phyloP scores from a whole-genome alignment of 1,140 invertebrate species.

The Latrodectus geometricus region DNA sequence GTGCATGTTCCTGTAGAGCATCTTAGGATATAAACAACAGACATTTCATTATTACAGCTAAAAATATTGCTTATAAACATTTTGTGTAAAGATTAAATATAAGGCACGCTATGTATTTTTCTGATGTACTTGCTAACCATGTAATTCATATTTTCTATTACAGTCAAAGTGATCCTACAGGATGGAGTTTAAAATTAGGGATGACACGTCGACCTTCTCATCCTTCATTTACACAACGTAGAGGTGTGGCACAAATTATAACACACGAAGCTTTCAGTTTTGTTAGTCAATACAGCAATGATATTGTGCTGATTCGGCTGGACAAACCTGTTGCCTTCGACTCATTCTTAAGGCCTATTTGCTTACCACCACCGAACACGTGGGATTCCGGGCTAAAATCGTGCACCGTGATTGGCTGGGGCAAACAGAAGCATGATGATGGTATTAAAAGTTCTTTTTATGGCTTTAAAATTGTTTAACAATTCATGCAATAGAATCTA shows the following conservation, averaged over 20 bases:
- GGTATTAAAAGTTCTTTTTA: constrained; percentile 10
- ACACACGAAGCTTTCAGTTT: constrained; percentile 64
- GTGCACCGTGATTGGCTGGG: constrained; percentile 66
- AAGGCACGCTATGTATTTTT: no score
- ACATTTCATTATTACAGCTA: no score
- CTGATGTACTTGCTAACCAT: no score
- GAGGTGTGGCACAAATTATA: constrained; percentile 61
- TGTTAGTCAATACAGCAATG: constrained; percentile 64
- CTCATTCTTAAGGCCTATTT: constrained; percentile 85
- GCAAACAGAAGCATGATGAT: constrained; percentile 64
- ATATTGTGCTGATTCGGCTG: constrained; percentile 81
- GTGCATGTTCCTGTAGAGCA: no score
- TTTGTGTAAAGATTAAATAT: no score
- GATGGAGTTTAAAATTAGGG: constrained; percentile 64
- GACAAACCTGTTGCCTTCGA: constrained; percentile 84
- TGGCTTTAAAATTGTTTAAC: no score
- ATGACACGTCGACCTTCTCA: constrained; percentile 65
- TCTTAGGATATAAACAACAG: no score
- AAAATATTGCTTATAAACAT: no score
- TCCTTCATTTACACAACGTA: constrained; percentile 62
- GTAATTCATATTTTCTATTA: not conserved
- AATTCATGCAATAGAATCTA: no score
- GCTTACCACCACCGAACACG: constrained; percentile 72
- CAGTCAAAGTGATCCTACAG: constrained; percentile 64
- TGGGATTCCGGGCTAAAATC: constrained; percentile 18